A percentile compares a stretch with the other conserved stretches of the same genome.
Conservation (phyloP, 2,888 invertebrate genomes). For the Drosophila acutilabella region DNA sequence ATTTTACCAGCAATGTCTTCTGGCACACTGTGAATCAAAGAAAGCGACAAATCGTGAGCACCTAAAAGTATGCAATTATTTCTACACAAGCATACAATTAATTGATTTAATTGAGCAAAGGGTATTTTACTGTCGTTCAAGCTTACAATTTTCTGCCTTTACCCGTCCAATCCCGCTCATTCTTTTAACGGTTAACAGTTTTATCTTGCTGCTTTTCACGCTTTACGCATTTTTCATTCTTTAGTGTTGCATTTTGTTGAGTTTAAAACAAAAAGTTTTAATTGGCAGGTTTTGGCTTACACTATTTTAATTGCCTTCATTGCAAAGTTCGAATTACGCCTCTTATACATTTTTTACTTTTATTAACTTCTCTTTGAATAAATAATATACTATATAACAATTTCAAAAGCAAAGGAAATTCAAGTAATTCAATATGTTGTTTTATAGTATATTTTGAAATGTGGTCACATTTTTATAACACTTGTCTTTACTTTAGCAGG, state of each 20-base stretch:
- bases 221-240: constrained; percentile 3
- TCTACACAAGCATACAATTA: no score
- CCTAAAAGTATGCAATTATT: no score
- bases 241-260: neutral
- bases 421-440: no score
- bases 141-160: neutral
- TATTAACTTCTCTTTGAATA: neutral
- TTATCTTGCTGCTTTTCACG: constrained; percentile 9
- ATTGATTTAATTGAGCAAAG: no score
- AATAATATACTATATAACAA: neutral
- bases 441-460: no score
- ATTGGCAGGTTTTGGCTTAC: constrained; percentile 26
- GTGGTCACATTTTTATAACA: no score
- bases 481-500: neutral
- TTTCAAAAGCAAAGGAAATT: neutral
- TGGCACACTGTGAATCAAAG: no score
- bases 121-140: neutral
- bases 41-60: no score
- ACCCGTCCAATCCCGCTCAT: neutral
- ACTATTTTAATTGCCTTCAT: constrained; percentile 32
- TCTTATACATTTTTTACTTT: constrained; percentile 6
- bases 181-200: constrained; percentile 14
- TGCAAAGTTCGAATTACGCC: constrained; percentile 26
- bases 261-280: constrained; percentile 33
- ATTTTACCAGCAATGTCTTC: no score